Conservation (phyloP, 2,113 vertebrate species). For the Ailuropoda melanoleuca region DNA sequence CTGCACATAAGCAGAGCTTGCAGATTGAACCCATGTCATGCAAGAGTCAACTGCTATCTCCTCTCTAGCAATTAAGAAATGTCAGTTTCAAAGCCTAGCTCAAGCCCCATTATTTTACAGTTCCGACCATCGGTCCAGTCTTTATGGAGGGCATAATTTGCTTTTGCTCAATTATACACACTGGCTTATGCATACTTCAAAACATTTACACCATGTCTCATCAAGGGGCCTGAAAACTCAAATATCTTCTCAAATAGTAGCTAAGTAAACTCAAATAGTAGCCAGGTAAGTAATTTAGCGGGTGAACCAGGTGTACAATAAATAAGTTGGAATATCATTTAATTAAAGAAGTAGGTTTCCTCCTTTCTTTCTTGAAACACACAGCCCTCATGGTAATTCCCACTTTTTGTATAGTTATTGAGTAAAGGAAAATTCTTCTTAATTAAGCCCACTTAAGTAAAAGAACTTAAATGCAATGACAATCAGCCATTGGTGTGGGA, state of each 20-base stretch:
- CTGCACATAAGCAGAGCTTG: neutral
- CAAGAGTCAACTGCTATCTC: neutral
- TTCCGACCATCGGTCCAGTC: neutral
- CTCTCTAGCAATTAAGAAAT: neutral
- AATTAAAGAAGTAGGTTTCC: neutral
- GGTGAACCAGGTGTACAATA: neutral
- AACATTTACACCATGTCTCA: neutral
- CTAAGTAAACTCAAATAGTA: neutral
- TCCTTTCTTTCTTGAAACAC: constrained; percentile 15
- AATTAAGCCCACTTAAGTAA: neutral
- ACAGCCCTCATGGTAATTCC: neutral
- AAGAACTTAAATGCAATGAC: neutral
- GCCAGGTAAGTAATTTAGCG: neutral
- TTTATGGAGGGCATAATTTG: neutral
- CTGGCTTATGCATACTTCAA: neutral
- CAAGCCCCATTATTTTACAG: constrained; percentile 2
- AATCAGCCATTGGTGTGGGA: neutral
- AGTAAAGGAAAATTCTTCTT: neutral
- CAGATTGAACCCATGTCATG: neutral
- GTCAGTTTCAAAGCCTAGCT: constrained; percentile 1
- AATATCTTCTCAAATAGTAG: neutral
- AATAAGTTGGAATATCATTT: neutral
- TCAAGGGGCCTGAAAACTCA: neutral
- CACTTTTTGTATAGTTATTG: neutral
- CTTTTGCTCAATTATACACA: neutral